phyloP scores from a whole-genome alignment of 2,113 vertebrate species.

The Carollia perspicillata region DNA sequence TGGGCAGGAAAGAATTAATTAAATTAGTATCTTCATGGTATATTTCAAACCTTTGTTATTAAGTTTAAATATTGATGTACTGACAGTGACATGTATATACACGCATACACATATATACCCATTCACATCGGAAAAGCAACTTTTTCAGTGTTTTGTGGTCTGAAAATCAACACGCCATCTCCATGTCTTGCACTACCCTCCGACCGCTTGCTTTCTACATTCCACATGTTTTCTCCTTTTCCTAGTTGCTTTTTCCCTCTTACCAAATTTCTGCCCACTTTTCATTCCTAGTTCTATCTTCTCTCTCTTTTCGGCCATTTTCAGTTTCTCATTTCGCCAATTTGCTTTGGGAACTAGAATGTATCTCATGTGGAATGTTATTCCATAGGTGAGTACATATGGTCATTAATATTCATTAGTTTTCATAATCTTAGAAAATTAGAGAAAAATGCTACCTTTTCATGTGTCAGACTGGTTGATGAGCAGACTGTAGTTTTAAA shows the following conservation, averaged over 20 bases:
- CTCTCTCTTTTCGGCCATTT: not conserved
- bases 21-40: not conserved
- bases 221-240: not conserved
- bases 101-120: not conserved
- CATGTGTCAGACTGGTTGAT: slow-evolving; percentile 44
- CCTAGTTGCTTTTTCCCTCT: not conserved
- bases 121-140: not conserved
- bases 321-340: not conserved
- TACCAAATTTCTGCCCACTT: not conserved
- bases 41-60: not conserved
- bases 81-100: not conserved
- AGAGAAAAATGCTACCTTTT: slow-evolving; percentile 31
- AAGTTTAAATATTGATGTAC: not conserved
- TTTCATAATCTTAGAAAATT: slow-evolving; percentile 40
- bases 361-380: not conserved
- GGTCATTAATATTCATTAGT: slow-evolving; percentile 68
- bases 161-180: not conserved
- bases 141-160: not conserved
- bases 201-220: not conserved
- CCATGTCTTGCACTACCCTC: not conserved
- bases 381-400: slow-evolving; percentile 59
- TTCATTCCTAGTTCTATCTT: not conserved
- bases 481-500: slow-evolving; percentile 7
- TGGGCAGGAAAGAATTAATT: not conserved
- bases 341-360: slow-evolving; percentile 10